Evolutionary conservation across 2,797 vertebrate genomes (phyloP).

Genomic region (Microctenopoma stevenorrisi): DNA sequence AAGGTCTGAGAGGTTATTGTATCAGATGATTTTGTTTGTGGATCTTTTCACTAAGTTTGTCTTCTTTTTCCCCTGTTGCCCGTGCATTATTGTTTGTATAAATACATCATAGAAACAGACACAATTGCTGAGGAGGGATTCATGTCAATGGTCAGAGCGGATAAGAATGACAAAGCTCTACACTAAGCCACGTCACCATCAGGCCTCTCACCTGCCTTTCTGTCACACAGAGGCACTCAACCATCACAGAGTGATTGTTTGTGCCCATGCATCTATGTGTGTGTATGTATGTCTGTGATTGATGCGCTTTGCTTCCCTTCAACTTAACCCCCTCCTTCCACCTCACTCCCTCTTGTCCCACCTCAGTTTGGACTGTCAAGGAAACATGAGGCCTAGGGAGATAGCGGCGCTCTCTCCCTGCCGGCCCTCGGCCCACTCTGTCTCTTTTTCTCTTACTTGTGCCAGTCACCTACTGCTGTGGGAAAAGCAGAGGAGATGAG

Average conservation of each 20-base stretch:
- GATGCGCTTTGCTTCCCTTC: constrained; percentile 88
- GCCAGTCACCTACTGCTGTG: constrained; percentile 99
- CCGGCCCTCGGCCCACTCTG: constrained; percentile 73
- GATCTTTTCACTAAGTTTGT: constrained; percentile 58
- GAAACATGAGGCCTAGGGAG: constrained; percentile 91
- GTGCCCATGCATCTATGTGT: constrained; percentile 51
- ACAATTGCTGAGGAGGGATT: constrained; percentile 74
- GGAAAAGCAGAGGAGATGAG: constrained; percentile 98
- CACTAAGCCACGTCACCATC: constrained; percentile 70
- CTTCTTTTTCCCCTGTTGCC: constrained; percentile 39
- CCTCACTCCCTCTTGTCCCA: constrained; percentile 53
- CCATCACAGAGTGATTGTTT: constrained; percentile 86
- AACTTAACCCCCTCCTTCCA: constrained; percentile 57
- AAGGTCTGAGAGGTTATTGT: constrained; percentile 34
- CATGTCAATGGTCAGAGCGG: constrained; percentile 67
- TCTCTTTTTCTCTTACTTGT: constrained; percentile 83
- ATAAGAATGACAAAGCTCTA: constrained; percentile 74
- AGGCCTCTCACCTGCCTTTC: constrained; percentile 88
- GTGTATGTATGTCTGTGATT: constrained; percentile 77
- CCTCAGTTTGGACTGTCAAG: constrained; percentile 82
- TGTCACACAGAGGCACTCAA: constrained; percentile 79
- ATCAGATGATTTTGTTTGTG: constrained; percentile 49
- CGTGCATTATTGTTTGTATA: constrained; percentile 68
- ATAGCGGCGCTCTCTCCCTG: constrained; percentile 80
- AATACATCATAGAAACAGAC: constrained; percentile 65